These are phyloP conservation scores for Thalassophryne amazonica DNA, from an alignment of 2,797 vertebrate species.

Conservation along the genomic window DNA sequence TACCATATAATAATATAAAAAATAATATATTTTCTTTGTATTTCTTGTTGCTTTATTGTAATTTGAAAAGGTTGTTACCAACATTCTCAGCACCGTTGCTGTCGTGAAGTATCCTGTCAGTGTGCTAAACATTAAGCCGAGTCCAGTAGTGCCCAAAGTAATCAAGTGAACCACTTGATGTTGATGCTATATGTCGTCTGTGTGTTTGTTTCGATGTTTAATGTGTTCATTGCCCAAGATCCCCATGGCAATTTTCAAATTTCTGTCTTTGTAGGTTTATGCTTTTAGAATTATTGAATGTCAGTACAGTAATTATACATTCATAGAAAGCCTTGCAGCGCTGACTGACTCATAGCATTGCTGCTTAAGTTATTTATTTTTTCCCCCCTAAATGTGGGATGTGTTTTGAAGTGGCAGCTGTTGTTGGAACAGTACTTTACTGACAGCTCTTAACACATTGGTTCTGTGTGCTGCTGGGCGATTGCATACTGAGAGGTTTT, in stretches of 20 bases:
- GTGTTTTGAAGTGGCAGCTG: slow-evolving; percentile 38
- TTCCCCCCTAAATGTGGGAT: slow-evolving; percentile 17
- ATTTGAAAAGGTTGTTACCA: not conserved
- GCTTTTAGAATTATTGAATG: not conserved
- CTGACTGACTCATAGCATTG: slow-evolving; percentile 34
- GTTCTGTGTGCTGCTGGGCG: slow-evolving; percentile 11
- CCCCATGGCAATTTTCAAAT: slow-evolving; percentile 15
- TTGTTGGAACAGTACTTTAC: slow-evolving; percentile 35
- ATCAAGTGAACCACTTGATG: slow-evolving; percentile 37
- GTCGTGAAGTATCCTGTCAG: slow-evolving; percentile 14
- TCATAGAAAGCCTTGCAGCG: too few species aligned
- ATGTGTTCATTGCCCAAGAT: slow-evolving; percentile 41
- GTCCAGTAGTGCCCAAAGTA: slow-evolving; percentile 30
- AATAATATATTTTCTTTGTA: too few species aligned
- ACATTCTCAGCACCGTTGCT: slow-evolving; percentile 3
- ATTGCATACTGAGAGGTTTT: slow-evolving; percentile 27
- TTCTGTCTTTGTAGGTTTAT: not conserved
- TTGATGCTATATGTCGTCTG: slow-evolving; percentile 53
- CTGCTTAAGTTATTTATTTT: slow-evolving; percentile 15
- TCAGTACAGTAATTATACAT: too few species aligned
- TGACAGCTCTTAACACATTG: slow-evolving; percentile 33
- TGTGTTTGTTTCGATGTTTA: slow-evolving; percentile 49
- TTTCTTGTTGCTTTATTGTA: too few species aligned
- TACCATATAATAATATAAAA: too few species aligned
- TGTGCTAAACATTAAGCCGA: slow-evolving; percentile 30